A percentile compares a stretch with the other conserved stretches of the same genome.
phyloP scores from a whole-genome alignment of 2,797 vertebrate species.

The Xenops minutus region DNA sequence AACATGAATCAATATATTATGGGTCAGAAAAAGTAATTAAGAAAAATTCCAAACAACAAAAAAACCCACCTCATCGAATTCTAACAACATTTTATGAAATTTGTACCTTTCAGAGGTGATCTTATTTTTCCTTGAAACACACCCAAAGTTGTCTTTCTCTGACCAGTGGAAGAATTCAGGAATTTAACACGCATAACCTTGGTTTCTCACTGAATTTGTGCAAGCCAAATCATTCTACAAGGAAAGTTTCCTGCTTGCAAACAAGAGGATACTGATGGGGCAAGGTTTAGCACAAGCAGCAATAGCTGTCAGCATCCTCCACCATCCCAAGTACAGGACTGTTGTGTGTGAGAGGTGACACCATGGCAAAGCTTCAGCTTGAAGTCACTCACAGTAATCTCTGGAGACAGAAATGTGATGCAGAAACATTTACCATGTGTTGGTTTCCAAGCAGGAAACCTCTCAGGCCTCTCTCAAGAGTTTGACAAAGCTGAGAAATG shows the following conservation, averaged over 20 bases:
- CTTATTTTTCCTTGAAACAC: not conserved
- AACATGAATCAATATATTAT: not conserved
- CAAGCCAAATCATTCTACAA: not conserved
- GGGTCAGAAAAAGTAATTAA: not conserved
- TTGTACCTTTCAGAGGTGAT: not conserved
- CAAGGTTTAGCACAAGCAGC: not conserved
- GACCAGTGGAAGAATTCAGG: not conserved
- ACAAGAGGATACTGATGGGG: not conserved
- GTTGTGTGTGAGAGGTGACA: not conserved
- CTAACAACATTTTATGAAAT: not conserved
- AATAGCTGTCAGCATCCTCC: not conserved
- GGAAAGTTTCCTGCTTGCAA: not conserved
- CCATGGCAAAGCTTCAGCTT: not conserved
- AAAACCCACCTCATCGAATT: not conserved
- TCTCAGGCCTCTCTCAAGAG: not conserved
- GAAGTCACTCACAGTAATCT: not conserved
- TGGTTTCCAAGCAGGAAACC: not conserved
- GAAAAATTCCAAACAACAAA: not conserved
- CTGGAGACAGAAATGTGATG: not conserved
- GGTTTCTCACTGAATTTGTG: not conserved
- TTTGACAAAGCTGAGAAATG: conserved; percentile 24
- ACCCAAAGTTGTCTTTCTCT: not conserved
- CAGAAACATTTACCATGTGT: not conserved
- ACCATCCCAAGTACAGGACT: not conserved
- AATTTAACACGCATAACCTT: not conserved